Percentiles rank a stretch among this genome's conserved stretches.
phyloP scores from a whole-genome alignment of 2,113 vertebrate species.

The Oncorhynchus keta region DNA sequence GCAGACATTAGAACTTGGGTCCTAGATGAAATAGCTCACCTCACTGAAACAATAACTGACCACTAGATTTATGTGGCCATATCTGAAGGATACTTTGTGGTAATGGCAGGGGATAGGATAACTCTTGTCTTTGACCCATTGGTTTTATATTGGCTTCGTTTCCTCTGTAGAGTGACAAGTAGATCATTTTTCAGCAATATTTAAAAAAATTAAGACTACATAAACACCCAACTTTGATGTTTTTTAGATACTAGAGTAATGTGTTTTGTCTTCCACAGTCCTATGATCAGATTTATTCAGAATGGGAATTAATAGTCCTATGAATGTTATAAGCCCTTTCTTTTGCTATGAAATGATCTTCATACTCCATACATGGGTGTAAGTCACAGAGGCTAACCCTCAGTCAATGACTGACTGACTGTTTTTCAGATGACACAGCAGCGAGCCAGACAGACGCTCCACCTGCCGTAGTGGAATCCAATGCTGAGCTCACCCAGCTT shows the following conservation, averaged over 20 bases:
- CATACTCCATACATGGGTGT: neutral
- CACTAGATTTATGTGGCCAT: conserved; percentile 25
- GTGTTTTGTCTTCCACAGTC: too few relatives aligned
- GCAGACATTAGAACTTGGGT: conserved; percentile 16
- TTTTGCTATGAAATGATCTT: neutral
- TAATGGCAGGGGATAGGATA: conserved; percentile 2
- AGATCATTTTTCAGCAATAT: neutral
- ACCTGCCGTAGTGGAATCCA: conserved; percentile 31
- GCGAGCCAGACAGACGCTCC: conserved; percentile 37
- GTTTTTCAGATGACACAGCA: conserved; percentile 47
- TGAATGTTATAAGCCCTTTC: neutral
- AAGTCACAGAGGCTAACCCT: neutral
- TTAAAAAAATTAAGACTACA: neutral
- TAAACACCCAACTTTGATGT: neutral
- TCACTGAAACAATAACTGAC: conserved; percentile 31
- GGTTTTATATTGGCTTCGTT: conserved; percentile 1
- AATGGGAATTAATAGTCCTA: neutral
- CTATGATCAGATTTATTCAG: neutral
- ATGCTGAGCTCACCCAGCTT: conserved; percentile 20
- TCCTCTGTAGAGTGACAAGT: neutral
- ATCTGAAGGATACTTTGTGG: conserved; percentile 18
- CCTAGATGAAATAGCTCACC: conserved; percentile 26
- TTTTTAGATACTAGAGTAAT: neutral
- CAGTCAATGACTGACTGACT: neutral
- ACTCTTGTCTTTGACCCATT: neutral